Conservation (phyloP, 1,140 invertebrate species). For the Myzus persicae region DNA sequence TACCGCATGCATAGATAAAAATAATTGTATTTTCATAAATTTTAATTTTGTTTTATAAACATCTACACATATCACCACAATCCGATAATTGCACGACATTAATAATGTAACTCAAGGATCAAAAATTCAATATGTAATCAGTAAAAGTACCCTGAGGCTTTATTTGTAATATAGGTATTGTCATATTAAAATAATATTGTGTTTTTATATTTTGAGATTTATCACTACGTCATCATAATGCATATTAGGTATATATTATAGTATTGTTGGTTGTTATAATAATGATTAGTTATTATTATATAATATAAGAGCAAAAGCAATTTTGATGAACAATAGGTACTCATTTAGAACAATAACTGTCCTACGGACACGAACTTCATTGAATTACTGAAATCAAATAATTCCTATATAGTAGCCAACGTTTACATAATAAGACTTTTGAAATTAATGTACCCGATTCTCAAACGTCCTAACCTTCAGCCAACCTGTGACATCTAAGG, state of each 20-base stretch:
- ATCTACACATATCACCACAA: background rate
- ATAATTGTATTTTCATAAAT: too few relatives aligned
- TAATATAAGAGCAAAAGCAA: background rate
- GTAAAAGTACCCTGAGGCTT: background rate
- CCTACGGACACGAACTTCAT: background rate
- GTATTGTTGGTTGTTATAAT: background rate
- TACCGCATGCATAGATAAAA: too few relatives aligned
- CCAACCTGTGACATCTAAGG: background rate
- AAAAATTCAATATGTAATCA: background rate
- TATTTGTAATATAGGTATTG: too few relatives aligned
- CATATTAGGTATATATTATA: background rate
- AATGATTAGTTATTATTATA: background rate
- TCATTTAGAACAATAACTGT: constrained; percentile 9
- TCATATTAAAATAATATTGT: too few relatives aligned
- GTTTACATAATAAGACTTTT: constrained; percentile 1
- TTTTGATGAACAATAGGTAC: background rate
- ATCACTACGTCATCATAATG: background rate
- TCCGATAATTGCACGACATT: background rate
- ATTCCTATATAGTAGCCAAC: background rate
- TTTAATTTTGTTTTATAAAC: background rate
- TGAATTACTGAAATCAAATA: background rate
- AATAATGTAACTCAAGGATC: background rate
- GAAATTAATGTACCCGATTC: background rate
- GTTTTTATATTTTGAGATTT: background rate
- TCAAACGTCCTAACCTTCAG: background rate